phyloP scores from a whole-genome alignment of 2,888 invertebrate species.

The Dexiosoma caninum region DNA sequence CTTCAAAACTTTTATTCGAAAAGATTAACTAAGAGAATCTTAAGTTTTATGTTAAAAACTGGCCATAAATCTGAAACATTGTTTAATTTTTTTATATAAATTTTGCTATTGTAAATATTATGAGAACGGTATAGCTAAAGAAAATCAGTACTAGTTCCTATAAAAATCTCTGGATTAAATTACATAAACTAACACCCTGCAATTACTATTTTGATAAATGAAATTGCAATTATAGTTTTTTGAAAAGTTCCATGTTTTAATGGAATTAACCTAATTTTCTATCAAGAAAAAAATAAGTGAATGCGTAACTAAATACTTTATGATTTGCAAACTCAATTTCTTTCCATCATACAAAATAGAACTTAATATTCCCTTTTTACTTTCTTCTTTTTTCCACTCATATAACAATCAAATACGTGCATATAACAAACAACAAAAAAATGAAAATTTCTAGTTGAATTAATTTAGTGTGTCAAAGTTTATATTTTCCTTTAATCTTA shows the following conservation, averaged over 20 bases:
- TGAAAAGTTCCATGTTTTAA: conserved; percentile 27
- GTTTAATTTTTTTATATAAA: too few species aligned
- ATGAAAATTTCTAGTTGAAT: neutral
- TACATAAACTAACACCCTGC: neutral
- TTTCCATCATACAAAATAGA: neutral
- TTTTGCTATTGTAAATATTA: too few species aligned
- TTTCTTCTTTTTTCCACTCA: neutral
- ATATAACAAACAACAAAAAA: neutral
- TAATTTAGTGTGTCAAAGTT: neutral
- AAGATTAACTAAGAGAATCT: too few species aligned
- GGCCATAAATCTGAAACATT: too few species aligned
- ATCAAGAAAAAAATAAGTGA: neutral
- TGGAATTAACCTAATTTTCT: conserved; percentile 51
- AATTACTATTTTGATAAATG: conserved; percentile 4
- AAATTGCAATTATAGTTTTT: conserved; percentile 30
- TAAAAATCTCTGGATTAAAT: neutral
- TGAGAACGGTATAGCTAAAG: too few species aligned
- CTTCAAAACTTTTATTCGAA: too few species aligned
- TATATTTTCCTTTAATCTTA: neutral
- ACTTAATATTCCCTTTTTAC: neutral
- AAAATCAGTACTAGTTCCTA: too few species aligned
- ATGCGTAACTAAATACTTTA: neutral
- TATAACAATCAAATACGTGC: neutral
- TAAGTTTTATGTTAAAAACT: too few species aligned
- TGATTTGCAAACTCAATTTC: neutral